Evolutionary conservation across 2,797 vertebrate species (phyloP).

Genomic region (Serranus cabrilla): DNA sequence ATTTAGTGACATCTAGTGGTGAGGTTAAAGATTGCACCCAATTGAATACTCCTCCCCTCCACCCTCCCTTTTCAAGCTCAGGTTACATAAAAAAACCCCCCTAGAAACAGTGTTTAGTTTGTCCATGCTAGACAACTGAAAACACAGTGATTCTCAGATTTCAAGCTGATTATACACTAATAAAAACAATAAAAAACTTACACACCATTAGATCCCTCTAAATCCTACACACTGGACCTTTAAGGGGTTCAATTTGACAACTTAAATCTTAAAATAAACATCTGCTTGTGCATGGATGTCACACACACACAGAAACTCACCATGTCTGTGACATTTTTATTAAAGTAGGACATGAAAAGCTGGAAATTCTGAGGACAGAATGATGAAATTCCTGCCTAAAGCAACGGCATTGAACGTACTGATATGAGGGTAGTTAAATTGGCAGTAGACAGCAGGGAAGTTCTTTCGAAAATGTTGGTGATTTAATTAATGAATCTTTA

Average conservation of each 20-base stretch:
- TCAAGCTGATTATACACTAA: too few relatives aligned
- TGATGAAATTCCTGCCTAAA: conserved; percentile 4
- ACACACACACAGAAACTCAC: not conserved
- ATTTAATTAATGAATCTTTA: not conserved
- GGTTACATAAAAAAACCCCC: too few relatives aligned
- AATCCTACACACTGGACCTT: too few relatives aligned
- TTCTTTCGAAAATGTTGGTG: not conserved
- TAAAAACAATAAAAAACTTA: too few relatives aligned
- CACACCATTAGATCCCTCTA: too few relatives aligned
- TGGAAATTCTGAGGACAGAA: not conserved
- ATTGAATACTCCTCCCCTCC: too few relatives aligned
- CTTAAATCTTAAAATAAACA: not conserved
- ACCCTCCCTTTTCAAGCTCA: too few relatives aligned
- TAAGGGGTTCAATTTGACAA: not conserved
- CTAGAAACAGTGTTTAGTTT: too few relatives aligned
- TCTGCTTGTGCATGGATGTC: not conserved
- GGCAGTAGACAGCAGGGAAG: not conserved
- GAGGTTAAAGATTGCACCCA: too few relatives aligned
- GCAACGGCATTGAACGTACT: not conserved
- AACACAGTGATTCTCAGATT: too few relatives aligned
- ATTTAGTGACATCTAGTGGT: too few relatives aligned
- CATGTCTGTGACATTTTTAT: not conserved
- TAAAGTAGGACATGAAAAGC: not conserved
- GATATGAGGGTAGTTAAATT: not conserved
- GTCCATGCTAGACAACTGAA: too few relatives aligned